Evolutionary conservation across 2,113 vertebrate genomes (phyloP).

Genomic region (Cyanoliseus patagonus): DNA sequence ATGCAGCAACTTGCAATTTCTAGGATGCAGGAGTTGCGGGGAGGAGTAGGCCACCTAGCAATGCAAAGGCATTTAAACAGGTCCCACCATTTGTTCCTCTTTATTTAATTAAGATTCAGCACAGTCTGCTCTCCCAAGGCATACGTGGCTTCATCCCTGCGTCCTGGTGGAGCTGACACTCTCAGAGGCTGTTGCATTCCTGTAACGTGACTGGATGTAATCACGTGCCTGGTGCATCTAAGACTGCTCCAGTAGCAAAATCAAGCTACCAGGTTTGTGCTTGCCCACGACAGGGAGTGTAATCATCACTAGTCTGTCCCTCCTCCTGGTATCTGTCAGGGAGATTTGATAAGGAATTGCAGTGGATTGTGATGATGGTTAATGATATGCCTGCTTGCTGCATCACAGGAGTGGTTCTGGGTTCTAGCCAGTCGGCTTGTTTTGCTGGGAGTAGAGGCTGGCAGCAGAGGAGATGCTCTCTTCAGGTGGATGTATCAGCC

Average conservation of each 20-base stretch:
- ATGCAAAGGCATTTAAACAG: not conserved
- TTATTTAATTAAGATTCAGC: not conserved
- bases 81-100: not conserved
- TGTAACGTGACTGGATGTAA: not conserved
- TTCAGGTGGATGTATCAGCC: not conserved
- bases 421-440: not conserved
- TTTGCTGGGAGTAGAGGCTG: not conserved
- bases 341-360: not conserved
- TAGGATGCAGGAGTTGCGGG: not conserved
- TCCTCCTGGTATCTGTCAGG: not conserved
- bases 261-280: not conserved
- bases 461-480: not conserved
- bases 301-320: not conserved
- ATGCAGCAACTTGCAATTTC: not conserved
- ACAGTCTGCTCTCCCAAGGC: not conserved
- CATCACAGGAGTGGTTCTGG: not conserved
- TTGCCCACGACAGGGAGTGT: not conserved
- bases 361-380: not conserved
- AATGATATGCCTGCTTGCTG: not conserved
- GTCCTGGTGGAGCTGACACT: not conserved
- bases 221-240: not conserved
- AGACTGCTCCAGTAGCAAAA: not conserved
- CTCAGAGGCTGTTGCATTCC: not conserved
- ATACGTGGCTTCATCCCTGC: not conserved
- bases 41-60: not conserved